A percentile compares a stretch with the other conserved stretches of the same genome.
Conservation (phyloP, 2,888 invertebrate species). For the Rhorus exstirpatorius region DNA sequence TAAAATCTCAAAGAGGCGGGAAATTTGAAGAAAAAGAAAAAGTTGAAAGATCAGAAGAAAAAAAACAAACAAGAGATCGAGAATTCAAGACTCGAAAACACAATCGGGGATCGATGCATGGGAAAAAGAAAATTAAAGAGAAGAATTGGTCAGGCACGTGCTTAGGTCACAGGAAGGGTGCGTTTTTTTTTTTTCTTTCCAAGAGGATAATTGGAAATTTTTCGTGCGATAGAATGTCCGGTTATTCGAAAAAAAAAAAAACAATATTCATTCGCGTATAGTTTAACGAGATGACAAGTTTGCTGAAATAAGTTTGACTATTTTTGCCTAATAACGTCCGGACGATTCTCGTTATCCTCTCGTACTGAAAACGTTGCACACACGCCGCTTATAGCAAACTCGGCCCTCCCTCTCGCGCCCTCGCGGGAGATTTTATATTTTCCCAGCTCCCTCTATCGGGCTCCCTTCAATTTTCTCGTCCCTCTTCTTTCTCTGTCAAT, state of each 20-base stretch:
- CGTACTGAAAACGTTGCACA: slow-evolving; percentile 31
- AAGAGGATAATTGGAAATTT: neutral
- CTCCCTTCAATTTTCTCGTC: slow-evolving; percentile 6
- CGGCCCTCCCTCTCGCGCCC: neutral
- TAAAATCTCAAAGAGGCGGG: slow-evolving; percentile 6
- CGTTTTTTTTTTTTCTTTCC: neutral
- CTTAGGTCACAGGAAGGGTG: slow-evolving; percentile 1
- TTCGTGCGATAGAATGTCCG: neutral
- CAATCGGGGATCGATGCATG: slow-evolving; percentile 41
- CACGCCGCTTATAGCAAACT: slow-evolving; percentile 7
- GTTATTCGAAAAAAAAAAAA: too few relatives aligned
- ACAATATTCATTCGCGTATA: too few relatives aligned
- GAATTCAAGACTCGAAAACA: slow-evolving; percentile 31
- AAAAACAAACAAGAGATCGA: neutral
- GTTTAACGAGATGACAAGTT: too few relatives aligned
- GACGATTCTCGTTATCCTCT: slow-evolving; percentile 14
- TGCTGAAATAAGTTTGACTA: neutral
- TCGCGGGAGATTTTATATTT: neutral
- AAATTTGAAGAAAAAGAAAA: slow-evolving; percentile 18
- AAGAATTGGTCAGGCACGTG: slow-evolving; percentile 31
- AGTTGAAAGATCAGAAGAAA: neutral
- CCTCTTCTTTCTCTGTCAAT: neutral
- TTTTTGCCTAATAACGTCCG: neutral
- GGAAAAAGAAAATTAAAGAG: neutral
- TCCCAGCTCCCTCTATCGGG: slow-evolving; percentile 22